phyloP scores from a whole-genome alignment of 2,888 invertebrate species.

The Molanna angustata region DNA sequence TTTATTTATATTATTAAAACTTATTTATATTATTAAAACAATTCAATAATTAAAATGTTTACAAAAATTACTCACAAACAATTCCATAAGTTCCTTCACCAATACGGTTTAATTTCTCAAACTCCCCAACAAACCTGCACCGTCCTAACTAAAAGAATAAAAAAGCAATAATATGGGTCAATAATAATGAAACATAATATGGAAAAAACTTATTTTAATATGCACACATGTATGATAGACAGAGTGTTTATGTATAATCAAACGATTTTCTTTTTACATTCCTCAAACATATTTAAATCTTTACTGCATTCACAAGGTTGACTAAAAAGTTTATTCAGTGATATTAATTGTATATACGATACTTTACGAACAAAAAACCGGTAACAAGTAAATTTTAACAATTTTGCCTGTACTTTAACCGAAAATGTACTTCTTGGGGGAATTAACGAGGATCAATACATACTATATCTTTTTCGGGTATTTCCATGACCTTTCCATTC shows the following conservation, averaged over 20 bases:
- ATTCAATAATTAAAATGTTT: background rate
- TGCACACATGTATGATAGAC: too few species aligned
- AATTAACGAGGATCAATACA: slow-evolving; percentile 40
- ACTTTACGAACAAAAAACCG: too few species aligned
- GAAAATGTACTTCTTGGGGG: too few species aligned
- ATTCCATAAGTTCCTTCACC: slow-evolving; percentile 99
- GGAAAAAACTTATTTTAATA: too few species aligned
- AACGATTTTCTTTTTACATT: too few species aligned
- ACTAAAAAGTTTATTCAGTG: too few species aligned
- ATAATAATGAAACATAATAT: background rate
- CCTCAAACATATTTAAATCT: too few species aligned
- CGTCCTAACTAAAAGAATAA: slow-evolving; percentile 66
- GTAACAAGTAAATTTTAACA: too few species aligned
- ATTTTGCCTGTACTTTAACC: too few species aligned
- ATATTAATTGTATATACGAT: too few species aligned
- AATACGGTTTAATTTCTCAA: slow-evolving; percentile 94
- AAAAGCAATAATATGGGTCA: background rate
- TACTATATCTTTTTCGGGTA: slow-evolving; percentile 83
- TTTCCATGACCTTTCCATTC: slow-evolving; percentile 79
- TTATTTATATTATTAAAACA: background rate
- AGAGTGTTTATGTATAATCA: too few species aligned
- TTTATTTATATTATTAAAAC: background rate
- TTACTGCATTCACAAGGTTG: too few species aligned
- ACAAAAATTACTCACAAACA: slow-evolving; percentile 72
- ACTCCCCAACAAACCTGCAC: slow-evolving; percentile 93